Conservation (phyloP, 1,140 invertebrate species). For the Cydia pomonella region DNA sequence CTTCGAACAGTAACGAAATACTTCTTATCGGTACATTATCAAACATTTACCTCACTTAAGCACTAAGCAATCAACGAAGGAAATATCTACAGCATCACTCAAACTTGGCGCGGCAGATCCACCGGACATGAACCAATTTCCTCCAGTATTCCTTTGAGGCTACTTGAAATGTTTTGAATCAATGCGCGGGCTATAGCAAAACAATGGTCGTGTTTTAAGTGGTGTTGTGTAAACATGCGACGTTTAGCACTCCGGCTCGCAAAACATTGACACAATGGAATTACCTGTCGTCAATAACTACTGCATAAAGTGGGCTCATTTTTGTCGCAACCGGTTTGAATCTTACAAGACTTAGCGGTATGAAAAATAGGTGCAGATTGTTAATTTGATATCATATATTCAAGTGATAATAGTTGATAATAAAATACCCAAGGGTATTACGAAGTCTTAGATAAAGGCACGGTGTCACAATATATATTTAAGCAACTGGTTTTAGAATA, state of each 20-base stretch:
- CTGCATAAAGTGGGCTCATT: background rate
- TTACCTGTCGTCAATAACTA: conserved; percentile 5
- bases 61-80: conserved; percentile 13
- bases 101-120: conserved; percentile 39
- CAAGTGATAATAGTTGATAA: conserved; percentile 19
- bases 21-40: conserved; percentile 13
- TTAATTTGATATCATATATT: conserved; percentile 11
- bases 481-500: conserved; percentile 25
- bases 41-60: conserved; percentile 17
- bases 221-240: conserved; percentile 61
- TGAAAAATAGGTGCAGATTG: background rate
- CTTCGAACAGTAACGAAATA: background rate
- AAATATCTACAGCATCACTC: conserved; percentile 14
- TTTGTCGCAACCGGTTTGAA: background rate
- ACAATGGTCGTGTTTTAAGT: conserved; percentile 55
- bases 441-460: conserved; percentile 5
- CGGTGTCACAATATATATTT: conserved; percentile 24
- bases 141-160: conserved; percentile 52
- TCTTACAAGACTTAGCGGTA: background rate
- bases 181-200: conserved; percentile 44
- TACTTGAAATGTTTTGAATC: conserved; percentile 55
- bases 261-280: conserved; percentile 45
- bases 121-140: conserved; percentile 65
- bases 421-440: conserved; percentile 8
- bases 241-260: conserved; percentile 41